Evolutionary conservation across 2,797 vertebrate species (phyloP).

Genomic region (Galago senegalensis): DNA sequence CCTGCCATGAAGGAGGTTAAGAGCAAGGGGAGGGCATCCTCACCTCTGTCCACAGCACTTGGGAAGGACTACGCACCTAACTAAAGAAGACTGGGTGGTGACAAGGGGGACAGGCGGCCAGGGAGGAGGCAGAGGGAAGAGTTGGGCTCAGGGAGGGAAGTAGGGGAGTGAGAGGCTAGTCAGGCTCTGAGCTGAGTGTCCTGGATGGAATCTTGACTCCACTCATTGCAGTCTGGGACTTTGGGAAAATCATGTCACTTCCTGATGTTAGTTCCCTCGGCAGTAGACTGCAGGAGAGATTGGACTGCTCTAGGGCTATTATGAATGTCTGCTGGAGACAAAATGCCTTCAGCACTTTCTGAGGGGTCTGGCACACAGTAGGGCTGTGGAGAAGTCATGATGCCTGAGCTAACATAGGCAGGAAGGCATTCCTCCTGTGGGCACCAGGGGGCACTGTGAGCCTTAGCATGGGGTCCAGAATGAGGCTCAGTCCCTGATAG

Average conservation of each 20-base stretch:
- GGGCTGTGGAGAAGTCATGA: background rate
- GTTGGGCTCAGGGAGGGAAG: accelerated
- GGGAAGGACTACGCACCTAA: too few species aligned
- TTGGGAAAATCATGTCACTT: too few species aligned
- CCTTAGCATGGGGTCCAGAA: background rate
- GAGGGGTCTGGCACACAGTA: accelerated
- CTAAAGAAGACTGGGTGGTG: too few species aligned
- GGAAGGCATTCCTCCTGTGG: background rate
- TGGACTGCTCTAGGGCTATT: background rate
- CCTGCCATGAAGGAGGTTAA: too few species aligned
- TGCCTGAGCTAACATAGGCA: background rate
- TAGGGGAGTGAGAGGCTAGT: accelerated
- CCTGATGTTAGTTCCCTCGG: accelerated
- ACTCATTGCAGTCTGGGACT: accelerated
- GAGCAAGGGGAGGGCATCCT: background rate
- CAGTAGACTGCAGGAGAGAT: background rate
- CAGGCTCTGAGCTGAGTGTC: background rate
- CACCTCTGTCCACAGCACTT: background rate
- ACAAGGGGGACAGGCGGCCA: background rate
- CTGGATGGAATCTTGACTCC: background rate
- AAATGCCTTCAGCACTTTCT: too few species aligned
- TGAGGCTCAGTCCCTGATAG: too few species aligned
- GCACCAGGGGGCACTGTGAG: background rate
- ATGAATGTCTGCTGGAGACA: too few species aligned
- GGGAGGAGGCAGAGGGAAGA: background rate